Evolutionary conservation across 2,888 invertebrate species (phyloP).

Genomic region (Hipparchia sbordonii): DNA sequence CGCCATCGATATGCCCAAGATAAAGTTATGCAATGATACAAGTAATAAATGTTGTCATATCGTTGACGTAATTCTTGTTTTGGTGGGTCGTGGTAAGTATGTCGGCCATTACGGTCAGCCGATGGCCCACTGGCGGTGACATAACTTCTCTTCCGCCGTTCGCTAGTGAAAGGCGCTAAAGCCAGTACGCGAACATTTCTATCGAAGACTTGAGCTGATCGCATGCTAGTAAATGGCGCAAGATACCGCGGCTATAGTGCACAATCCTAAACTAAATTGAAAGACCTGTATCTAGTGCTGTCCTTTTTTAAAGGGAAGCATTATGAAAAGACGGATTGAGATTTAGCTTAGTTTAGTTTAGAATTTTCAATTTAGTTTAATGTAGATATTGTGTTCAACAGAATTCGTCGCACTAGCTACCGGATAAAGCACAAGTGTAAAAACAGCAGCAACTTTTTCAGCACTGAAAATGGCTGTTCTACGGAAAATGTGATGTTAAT

Average conservation of each 20-base stretch:
- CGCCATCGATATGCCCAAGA: slow-evolving; percentile 56
- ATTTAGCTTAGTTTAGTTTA: too few species aligned
- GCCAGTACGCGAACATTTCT: slow-evolving; percentile 20
- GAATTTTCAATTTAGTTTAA: too few species aligned
- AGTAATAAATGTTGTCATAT: slow-evolving; percentile 57
- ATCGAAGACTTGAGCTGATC: slow-evolving; percentile 7
- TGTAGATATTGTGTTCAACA: too few species aligned
- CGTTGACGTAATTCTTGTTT: slow-evolving; percentile 77
- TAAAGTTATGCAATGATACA: slow-evolving; percentile 59
- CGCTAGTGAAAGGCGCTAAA: slow-evolving; percentile 53
- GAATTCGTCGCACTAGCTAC: too few species aligned
- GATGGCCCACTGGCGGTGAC: slow-evolving; percentile 76
- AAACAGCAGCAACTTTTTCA: neutral
- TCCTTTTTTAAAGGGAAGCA: too few species aligned
- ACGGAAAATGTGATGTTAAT: too few species aligned
- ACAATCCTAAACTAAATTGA: too few species aligned
- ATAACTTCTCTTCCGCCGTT: slow-evolving; percentile 77
- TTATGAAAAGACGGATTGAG: too few species aligned
- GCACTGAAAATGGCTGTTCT: neutral
- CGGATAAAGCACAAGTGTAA: neutral
- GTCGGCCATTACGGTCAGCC: slow-evolving; percentile 77
- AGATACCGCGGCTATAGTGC: too few species aligned
- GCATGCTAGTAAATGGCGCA: neutral
- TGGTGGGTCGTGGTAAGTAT: slow-evolving; percentile 78
- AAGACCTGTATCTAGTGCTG: too few species aligned